These are phyloP conservation scores for Corythoichthys haematopterus DNA, from an alignment of 2,113 vertebrate genomes.

Conservation along the genomic window DNA sequence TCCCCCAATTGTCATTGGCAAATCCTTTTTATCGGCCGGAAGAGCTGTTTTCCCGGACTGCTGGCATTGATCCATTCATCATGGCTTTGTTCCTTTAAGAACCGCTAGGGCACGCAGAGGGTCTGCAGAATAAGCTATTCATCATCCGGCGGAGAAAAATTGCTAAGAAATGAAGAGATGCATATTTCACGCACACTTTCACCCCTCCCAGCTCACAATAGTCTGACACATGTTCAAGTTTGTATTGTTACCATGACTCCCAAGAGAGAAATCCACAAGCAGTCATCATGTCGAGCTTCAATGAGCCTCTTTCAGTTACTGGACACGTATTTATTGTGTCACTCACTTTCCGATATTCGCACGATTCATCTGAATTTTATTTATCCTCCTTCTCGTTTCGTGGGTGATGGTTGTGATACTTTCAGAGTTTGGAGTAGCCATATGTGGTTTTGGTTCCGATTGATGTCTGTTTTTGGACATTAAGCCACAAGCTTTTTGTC, in stretches of 20 bases:
- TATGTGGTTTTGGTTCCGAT: too few species aligned
- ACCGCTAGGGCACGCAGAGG: conserved; percentile 75
- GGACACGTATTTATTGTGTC: neutral
- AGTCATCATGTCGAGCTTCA: conserved; percentile 20
- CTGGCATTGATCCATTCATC: conserved; percentile 81
- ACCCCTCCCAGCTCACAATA: conserved; percentile 41
- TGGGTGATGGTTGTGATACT: too few species aligned
- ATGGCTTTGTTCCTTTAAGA: conserved; percentile 80
- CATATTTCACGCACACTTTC: conserved; percentile 64
- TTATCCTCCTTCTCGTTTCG: too few species aligned
- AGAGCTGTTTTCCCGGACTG: conserved; percentile 75
- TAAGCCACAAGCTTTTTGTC: too few species aligned
- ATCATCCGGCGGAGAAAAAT: conserved; percentile 69
- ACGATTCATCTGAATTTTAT: neutral
- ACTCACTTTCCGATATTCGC: neutral
- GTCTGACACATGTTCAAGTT: conserved; percentile 51
- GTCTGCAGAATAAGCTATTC: conserved; percentile 72
- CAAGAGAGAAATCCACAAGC: conserved; percentile 40
- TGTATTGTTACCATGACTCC: conserved; percentile 35
- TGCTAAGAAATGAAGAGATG: conserved; percentile 57
- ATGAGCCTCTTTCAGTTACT: neutral
- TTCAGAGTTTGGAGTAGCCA: too few species aligned
- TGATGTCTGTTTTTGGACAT: too few species aligned
- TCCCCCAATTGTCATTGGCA: conserved; percentile 83
- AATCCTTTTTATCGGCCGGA: conserved; percentile 81